phyloP scores from a whole-genome alignment of 1,140 invertebrate genomes.

The Drosophila nigrodunni region DNA sequence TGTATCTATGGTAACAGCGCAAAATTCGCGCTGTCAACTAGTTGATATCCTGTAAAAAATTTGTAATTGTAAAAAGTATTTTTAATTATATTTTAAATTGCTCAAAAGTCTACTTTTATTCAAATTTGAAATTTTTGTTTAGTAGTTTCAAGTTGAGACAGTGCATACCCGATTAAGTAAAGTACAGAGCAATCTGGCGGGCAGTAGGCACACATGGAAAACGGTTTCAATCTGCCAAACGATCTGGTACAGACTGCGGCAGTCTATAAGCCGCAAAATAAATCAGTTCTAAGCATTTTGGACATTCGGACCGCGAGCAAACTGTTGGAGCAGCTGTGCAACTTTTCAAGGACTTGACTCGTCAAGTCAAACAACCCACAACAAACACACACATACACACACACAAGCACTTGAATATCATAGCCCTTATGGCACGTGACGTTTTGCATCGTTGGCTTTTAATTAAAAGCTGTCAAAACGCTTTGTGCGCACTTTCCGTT shows the following conservation, averaged over 20 bases:
- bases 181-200: background rate
- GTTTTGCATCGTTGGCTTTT: conserved; percentile 63
- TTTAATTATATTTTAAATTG: too few relatives aligned
- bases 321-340: conserved; percentile 15
- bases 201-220: conserved; percentile 9
- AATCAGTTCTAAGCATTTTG: conserved; percentile 40
- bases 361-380: conserved; percentile 21
- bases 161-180: background rate
- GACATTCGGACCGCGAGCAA: conserved; percentile 27
- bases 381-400: conserved; percentile 24
- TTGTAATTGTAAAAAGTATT: background rate
- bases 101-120: too few relatives aligned
- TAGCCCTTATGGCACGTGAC: conserved; percentile 49
- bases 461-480: conserved; percentile 80
- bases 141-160: background rate
- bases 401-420: conserved; percentile 25
- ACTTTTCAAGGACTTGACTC: conserved; percentile 55
- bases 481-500: conserved; percentile 49
- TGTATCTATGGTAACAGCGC: background rate
- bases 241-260: conserved; percentile 38
- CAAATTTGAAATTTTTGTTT: too few relatives aligned
- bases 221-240: conserved; percentile 49
- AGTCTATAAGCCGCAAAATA: conserved; percentile 49
- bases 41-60: conserved; percentile 5
- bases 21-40: background rate